A percentile compares a stretch with the other conserved stretches of the same genome.
phyloP scores from a whole-genome alignment of 2,797 vertebrate genomes.

The Taenioides sp. region DNA sequence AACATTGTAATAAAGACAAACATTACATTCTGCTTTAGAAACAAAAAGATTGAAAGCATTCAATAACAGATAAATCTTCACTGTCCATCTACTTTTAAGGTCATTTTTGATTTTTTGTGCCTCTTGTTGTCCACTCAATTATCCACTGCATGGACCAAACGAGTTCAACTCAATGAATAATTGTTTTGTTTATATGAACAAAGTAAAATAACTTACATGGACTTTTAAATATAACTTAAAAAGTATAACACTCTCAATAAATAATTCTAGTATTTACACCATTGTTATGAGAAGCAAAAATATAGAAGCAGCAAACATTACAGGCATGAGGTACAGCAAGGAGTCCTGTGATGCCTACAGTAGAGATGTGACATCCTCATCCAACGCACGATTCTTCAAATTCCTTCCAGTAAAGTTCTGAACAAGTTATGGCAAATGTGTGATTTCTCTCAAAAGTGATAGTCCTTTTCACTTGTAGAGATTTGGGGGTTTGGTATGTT shows the following conservation, averaged over 20 bases:
- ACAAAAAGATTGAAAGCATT: constrained; percentile 61
- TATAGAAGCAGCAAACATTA: constrained; percentile 97
- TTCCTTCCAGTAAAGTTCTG: constrained; percentile 68
- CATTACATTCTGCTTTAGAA: constrained; percentile 69
- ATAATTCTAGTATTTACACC: constrained; percentile 99
- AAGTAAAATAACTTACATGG: constrained; percentile 99
- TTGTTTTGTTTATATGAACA: constrained; percentile 83
- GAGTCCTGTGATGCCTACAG: constrained; percentile 84
- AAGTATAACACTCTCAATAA: constrained; percentile 99
- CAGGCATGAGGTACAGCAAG: constrained; percentile 97
- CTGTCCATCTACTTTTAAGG: constrained; percentile 47
- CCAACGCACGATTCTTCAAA: constrained; percentile 64
- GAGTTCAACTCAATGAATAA: constrained; percentile 76
- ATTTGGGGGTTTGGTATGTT: constrained; percentile 24
- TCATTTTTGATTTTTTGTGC: constrained; percentile 39
- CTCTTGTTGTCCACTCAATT: constrained; percentile 72
- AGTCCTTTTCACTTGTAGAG: constrained; percentile 28
- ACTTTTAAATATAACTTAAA: constrained; percentile 99
- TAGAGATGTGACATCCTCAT: constrained; percentile 71
- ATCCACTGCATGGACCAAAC: constrained; percentile 54
- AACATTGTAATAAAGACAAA: constrained; percentile 32
- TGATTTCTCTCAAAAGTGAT: constrained; percentile 48
- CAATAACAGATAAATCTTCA: constrained; percentile 55
- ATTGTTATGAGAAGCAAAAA: constrained; percentile 93
- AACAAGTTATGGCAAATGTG: constrained; percentile 60